Evolutionary conservation across 2,888 invertebrate species (phyloP), one percentile per base, ranked within the genome.

Genomic region (Mechanitis mazaeus): DNA sequence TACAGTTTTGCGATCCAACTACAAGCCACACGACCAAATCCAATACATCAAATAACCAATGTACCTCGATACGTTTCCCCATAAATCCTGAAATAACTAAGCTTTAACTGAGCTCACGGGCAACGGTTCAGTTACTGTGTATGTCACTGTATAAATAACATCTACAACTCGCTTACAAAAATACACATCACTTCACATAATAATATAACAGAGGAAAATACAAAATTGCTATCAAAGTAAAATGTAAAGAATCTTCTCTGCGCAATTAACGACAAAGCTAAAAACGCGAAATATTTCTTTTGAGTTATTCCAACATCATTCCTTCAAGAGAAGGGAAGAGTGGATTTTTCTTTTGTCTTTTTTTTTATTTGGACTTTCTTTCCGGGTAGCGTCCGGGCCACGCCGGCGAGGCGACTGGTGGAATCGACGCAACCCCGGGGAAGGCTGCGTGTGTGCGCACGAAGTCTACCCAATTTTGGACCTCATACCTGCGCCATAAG

Each of bases 381-480:
- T 74, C 75, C 77, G 79, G 81, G 81, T 73, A 82, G 78, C 74
- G 85, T 79, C 84, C 84, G 85, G 81, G 80, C 85, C 78, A 78
- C 83, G 87, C 86, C 87, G 83, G 82, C 83, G 80, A 82, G 82
- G 84, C 87, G 86, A 89, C 89, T 89, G 89, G 79, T 81, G 81
- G 87, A 86, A 89, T 89, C 89, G 89, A 84, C 85, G 82, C 79
- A 78, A 81, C 84, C 85, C 84, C 78, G 77, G 88, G 89, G 89
- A 87, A 90, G 88, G 86, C 87, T 89, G 89, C 85, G 86, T 87
- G 80, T 80, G 79, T 78, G 83, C 82, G 83, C 81, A 76, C 68
- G 65, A 46, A 69, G 33, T 31, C 55, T 71, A 56, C 64, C 61
- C 73, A 42, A 81, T 70, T 71, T 64, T 71, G 68, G 62, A 76